Percentiles rank a stretch among this genome's conserved stretches.
These are phyloP conservation scores for Dysmachus trigonus DNA, from an alignment of 2,888 invertebrate species.

Conservation along the genomic window DNA sequence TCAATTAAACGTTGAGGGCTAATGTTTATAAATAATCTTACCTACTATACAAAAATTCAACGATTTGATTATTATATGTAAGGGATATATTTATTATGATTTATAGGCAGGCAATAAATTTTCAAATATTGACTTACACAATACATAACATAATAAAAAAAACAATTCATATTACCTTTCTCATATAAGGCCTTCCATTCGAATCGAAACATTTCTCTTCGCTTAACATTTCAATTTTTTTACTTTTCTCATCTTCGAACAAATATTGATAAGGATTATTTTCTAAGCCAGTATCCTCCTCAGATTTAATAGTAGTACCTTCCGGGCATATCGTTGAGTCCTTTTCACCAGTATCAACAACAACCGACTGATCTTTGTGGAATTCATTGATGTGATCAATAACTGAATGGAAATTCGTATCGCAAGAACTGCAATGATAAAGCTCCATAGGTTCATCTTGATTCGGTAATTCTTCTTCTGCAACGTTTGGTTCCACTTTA, in stretches of 20 bases:
- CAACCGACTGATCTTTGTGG: conserved; percentile 45
- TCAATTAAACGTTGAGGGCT: no score
- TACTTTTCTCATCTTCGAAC: conserved; percentile 28
- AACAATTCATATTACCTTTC: conserved; percentile 61
- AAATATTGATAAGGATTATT: neutral
- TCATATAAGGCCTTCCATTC: conserved; percentile 65
- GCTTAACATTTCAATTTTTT: conserved; percentile 63
- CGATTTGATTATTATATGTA: no score
- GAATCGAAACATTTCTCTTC: conserved; percentile 67
- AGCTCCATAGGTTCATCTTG: neutral
- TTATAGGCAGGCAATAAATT: no score
- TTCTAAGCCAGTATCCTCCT: neutral
- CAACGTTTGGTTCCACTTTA: neutral
- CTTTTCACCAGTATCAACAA: neutral
- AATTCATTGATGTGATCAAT: conserved; percentile 42
- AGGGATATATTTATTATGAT: no score
- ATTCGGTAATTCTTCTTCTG: neutral
- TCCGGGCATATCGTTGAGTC: neutral
- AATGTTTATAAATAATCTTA: no score
- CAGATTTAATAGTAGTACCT: neutral
- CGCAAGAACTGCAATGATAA: conserved; percentile 46
- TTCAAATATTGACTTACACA: neutral
- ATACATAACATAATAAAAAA: neutral
- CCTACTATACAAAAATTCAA: no score
- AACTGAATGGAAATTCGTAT: conserved; percentile 43